Evolutionary conservation across 2,888 invertebrate genomes (phyloP), one percentile per base, ranked within the genome.

Genomic region (Ophraella communa): DNA sequence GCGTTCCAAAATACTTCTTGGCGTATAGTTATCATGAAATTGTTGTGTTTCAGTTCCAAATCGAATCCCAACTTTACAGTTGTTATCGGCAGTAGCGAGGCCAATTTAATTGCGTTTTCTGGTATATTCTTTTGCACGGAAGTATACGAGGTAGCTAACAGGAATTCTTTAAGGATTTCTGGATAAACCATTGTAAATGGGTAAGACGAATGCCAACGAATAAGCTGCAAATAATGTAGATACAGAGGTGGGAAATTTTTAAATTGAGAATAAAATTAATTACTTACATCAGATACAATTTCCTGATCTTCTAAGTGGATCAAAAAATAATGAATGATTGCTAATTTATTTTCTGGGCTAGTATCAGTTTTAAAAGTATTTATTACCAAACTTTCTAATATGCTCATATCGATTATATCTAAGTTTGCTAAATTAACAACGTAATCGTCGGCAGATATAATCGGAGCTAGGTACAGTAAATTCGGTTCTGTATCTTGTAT

Each of bases 311-410:
- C 88, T 51, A 87, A 87, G 77, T 95, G 94, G 53, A 92, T 87
- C 39, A 94, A 84, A 74, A 94, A 87, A 77, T 93, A 92, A 81
- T 95, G 95, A 23, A 95, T 84, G 30, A 95, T 91, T 4, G 93
- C 91, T 63, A 93, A 81, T 71, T 91, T 90, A 75, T 92, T 91
- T 74, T 91, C 91, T 0, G 90, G 77, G 0, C 86, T 86, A 0
- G 86, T 87, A 69, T 89, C 87, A 66, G 86, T 88, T 68, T 89
- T 89, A 74, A 91, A 92, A 0, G 89, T 87, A 5, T 90, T 87
- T 1, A 88, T 84, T 1, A 93, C 80, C 69, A 91, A 89, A 27
- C 86, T 86, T n/a, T 88, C 87, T 0, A 89, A 83, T 4, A 93
- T 85, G 1, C 83, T 83, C 67, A 92, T 78, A 11, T 88, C 87